Percentiles rank a stretch among this genome's conserved stretches.
These are phyloP conservation scores for Manis javanica DNA, from an alignment of 2,797 vertebrate species.

Conservation along the genomic window DNA sequence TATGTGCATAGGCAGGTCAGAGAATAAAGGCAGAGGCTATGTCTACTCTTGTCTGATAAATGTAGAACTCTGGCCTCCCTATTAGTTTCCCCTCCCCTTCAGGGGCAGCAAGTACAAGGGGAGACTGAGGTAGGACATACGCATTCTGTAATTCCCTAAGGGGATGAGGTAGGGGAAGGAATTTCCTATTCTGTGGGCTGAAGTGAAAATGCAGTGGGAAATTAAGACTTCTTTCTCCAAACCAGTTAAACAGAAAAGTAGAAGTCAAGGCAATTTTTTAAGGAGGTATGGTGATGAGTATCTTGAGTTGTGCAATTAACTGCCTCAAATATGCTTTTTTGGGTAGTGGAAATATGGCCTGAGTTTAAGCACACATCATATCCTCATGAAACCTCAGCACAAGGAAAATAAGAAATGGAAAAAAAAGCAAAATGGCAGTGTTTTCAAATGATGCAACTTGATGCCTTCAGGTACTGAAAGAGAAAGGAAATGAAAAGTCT, in stretches of 20 bases:
- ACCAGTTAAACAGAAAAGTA: not conserved
- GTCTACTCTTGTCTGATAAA: not conserved
- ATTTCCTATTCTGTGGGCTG: not conserved
- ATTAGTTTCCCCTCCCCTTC: not conserved
- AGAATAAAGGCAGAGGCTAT: not conserved
- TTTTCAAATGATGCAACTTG: conserved; percentile 57
- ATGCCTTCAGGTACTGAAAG: conserved; percentile 6
- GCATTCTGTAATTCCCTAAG: not conserved
- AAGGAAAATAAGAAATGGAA: conserved; percentile 52
- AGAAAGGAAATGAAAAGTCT: not conserved
- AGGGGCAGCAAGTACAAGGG: not conserved
- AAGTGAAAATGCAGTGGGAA: not conserved
- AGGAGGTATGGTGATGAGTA: not conserved
- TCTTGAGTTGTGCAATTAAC: conserved; percentile 45
- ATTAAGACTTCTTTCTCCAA: not conserved
- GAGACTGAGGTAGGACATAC: not conserved
- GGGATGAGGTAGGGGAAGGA: not conserved
- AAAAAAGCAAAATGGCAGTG: conserved; percentile 56
- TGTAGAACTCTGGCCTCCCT: not conserved
- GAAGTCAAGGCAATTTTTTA: not conserved
- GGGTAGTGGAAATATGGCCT: not conserved
- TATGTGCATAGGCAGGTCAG: not conserved
- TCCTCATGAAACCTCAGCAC: conserved; percentile 59
- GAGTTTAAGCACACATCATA: conserved; percentile 58
- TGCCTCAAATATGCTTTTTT: conserved; percentile 59